Evolutionary conservation across 2,113 vertebrate species (phyloP).

Genomic region (Polypterus senegalus): DNA sequence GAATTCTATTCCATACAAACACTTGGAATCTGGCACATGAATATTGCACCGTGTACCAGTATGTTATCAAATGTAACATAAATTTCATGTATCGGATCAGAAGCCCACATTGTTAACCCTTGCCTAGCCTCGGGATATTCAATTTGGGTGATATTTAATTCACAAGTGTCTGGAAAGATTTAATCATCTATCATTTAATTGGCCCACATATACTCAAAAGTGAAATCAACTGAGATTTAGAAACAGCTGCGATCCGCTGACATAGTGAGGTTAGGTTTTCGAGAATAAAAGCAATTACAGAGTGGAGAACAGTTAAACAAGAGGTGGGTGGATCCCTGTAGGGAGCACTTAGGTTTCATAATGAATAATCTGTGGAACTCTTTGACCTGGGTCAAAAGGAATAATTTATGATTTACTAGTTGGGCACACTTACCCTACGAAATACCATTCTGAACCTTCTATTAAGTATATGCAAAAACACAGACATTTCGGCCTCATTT

Average conservation of each 20-base stretch:
- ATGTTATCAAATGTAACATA: too few species aligned
- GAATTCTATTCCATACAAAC: conserved; percentile 10
- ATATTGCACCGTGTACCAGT: conserved; percentile 22
- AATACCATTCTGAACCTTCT: neutral
- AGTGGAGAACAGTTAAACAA: conserved; percentile 7
- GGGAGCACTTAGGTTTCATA: conserved; percentile 6
- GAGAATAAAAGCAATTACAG: neutral
- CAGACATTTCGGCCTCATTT: neutral
- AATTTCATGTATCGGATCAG: too few species aligned
- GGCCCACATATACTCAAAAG: conserved; percentile 11
- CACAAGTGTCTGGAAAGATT: conserved; percentile 9
- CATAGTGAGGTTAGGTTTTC: conserved; percentile 16
- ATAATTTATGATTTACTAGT: neutral
- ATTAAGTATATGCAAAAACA: neutral
- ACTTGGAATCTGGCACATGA: conserved; percentile 22
- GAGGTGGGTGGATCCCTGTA: conserved; percentile 12
- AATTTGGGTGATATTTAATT: conserved; percentile 6
- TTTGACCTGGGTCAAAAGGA: neutral
- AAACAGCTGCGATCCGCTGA: conserved; percentile 12
- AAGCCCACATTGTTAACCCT: conserved; percentile 17
- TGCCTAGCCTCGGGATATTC: conserved; percentile 3
- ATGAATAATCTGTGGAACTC: conserved; percentile 9
- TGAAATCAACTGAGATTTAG: conserved; percentile 4
- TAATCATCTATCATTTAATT: conserved; percentile 19
- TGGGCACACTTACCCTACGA: too few species aligned